Evolutionary conservation across 2,113 vertebrate species (phyloP).

Genomic region (Tetrax tetrax): DNA sequence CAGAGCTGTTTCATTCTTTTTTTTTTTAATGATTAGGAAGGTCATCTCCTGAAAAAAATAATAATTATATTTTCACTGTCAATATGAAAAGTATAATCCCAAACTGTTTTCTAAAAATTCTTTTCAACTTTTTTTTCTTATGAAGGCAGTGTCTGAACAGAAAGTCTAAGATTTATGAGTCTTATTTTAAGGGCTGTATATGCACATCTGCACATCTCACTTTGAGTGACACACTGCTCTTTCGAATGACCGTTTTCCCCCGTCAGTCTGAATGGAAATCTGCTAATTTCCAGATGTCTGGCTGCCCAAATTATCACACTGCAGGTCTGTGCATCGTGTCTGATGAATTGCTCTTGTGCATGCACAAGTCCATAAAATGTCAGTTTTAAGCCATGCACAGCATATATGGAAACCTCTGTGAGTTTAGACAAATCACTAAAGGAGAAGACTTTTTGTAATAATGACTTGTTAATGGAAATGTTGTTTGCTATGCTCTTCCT

Average conservation of each 20-base stretch:
- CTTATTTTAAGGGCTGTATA: background rate
- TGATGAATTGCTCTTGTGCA: background rate
- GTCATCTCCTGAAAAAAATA: background rate
- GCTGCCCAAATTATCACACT: background rate
- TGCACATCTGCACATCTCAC: background rate
- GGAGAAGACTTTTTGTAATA: background rate
- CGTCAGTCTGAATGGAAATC: background rate
- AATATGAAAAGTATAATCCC: background rate
- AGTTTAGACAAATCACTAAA: background rate
- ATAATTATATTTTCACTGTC: background rate
- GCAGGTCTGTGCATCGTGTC: background rate
- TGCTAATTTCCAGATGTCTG: background rate
- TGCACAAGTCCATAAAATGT: background rate
- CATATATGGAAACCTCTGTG: background rate
- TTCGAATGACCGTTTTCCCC: background rate
- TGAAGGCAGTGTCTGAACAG: background rate
- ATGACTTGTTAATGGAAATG: background rate
- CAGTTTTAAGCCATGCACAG: background rate
- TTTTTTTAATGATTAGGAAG: background rate
- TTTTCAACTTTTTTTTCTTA: background rate
- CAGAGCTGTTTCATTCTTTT: background rate
- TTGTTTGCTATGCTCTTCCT: background rate
- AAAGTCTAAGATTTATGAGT: background rate
- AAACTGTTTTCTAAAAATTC: background rate
- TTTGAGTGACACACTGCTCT: background rate